Evolutionary conservation across 2,113 vertebrate genomes (phyloP), one percentile per base, ranked within the genome.

Genomic region (Theristicus caerulescens): DNA sequence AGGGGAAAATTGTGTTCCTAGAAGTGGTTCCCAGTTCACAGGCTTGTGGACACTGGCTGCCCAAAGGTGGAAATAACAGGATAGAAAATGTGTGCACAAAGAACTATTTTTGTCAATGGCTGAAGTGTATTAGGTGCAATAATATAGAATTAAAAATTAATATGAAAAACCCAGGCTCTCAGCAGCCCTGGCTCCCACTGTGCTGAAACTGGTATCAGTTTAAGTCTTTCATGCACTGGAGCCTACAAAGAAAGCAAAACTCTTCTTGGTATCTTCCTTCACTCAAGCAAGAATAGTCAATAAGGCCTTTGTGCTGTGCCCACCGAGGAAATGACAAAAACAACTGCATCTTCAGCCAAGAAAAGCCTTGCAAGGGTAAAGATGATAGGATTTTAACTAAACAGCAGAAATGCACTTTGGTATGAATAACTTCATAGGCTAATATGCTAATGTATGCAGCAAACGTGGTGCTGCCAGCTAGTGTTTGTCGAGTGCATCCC

Each of bases 311-410:
- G 95, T 95, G 17, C 51, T 78, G 76, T 73, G 64, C 79, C 55
- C 80, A 86, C 85, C 8, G 7, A 73, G 55, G 67, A 83, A 83
- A 88, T 0, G 4, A 74, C 51, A 83, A 90, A 92, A 94, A 66
- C 79, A 88, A 42, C 67, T 10, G 24, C 26, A 70, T 66, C 52
- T 70, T 70, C 51, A 73, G 82, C 92, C 95, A 94, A 95, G 88
- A 83, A 94, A 94, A 95, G 65, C 76, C 59, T 89, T 93, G 84
- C 58, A 90, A 91, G 70, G 88, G 55, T 86, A 88, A 92, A 70
- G 67, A 88, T 71, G 74, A 64, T 80, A 93, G 64, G 67, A 70
- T 93, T 96, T 93, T 85, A 54, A 38, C 58, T 79, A 34, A 91
- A 71, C 38, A 92, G 82, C 59, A 86, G 72, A 96, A 95, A 77